Evolutionary conservation across 2,888 invertebrate species (phyloP).

Genomic region (Lithophane semibrunnea): DNA sequence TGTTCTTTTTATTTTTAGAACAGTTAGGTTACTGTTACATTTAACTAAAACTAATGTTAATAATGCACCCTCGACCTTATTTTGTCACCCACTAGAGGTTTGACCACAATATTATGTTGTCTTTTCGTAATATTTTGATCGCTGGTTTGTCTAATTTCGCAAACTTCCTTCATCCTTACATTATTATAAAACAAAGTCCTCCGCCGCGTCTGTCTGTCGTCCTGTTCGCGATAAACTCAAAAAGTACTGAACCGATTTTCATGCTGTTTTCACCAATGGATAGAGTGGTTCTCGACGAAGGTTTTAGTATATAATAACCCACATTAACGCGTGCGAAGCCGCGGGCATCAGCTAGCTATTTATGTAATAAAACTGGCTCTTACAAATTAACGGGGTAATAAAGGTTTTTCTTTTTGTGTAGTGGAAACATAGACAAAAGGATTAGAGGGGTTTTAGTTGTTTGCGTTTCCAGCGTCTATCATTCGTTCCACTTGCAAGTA

Average conservation of each 20-base stretch:
- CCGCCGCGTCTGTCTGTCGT: too few species aligned
- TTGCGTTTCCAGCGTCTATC: neutral
- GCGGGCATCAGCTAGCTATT: too few species aligned
- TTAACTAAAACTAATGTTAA: constrained; percentile 8
- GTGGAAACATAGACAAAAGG: neutral
- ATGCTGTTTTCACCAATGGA: too few species aligned
- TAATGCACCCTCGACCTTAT: constrained; percentile 7
- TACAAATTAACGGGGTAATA: neutral
- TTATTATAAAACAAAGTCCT: neutral
- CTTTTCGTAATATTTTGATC: constrained; percentile 25
- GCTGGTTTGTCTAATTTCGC: constrained; percentile 11
- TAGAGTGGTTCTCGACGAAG: too few species aligned
- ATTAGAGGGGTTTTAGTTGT: neutral
- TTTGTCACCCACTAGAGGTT: neutral
- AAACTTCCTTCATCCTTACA: neutral
- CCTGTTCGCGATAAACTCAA: too few species aligned
- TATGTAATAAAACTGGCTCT: neutral
- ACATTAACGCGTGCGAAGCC: too few species aligned
- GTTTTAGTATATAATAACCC: too few species aligned
- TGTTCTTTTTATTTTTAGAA: neutral
- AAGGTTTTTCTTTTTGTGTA: neutral
- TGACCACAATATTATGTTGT: neutral
- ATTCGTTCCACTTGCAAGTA: constrained; percentile 4
- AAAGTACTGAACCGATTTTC: too few species aligned
- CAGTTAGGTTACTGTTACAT: neutral